Conservation (phyloP, 2,888 invertebrate species). For the Folsomia candida region DNA sequence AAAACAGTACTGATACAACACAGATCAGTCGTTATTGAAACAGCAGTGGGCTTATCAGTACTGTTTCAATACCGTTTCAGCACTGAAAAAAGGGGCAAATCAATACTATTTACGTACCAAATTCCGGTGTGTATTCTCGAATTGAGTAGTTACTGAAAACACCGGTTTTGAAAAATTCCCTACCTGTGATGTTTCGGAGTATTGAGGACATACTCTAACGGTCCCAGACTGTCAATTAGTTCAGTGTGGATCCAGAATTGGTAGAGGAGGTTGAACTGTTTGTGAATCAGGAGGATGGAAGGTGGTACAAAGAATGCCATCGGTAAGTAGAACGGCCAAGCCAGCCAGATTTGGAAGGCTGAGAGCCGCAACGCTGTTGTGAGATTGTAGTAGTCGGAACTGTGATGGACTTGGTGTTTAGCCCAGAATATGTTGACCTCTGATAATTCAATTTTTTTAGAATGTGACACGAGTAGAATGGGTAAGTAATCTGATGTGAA, state of each 20-base stretch:
- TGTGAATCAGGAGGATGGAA: conserved; percentile 75
- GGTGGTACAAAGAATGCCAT: conserved; percentile 75
- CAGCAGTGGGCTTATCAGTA: too few species aligned
- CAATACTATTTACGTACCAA: too few species aligned
- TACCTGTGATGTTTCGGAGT: conserved; percentile 87
- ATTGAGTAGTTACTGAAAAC: too few species aligned
- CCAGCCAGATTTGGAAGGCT: conserved; percentile 74
- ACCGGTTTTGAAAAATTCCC: too few species aligned
- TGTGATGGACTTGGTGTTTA: conserved; percentile 74
- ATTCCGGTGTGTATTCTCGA: too few species aligned
- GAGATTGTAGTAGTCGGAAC: conserved; percentile 84
- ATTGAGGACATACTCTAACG: conserved; percentile 79
- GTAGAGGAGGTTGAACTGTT: conserved; percentile 67
- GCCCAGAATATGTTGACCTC: conserved; percentile 57
- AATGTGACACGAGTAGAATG: too few species aligned
- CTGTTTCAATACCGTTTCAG: too few species aligned
- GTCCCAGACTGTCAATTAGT: conserved; percentile 73
- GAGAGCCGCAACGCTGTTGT: conserved; percentile 80
- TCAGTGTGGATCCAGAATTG: conserved; percentile 64
- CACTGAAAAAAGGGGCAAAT: too few species aligned
- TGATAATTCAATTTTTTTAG: too few species aligned
- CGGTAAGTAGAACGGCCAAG: conserved; percentile 58
- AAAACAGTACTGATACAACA: too few species aligned
- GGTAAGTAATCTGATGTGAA: too few species aligned
- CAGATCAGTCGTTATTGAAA: too few species aligned